Evolutionary conservation across 2,113 vertebrate species (phyloP), one percentile per base, ranked within the genome.

Genomic region (Entelurus aequoreus): DNA sequence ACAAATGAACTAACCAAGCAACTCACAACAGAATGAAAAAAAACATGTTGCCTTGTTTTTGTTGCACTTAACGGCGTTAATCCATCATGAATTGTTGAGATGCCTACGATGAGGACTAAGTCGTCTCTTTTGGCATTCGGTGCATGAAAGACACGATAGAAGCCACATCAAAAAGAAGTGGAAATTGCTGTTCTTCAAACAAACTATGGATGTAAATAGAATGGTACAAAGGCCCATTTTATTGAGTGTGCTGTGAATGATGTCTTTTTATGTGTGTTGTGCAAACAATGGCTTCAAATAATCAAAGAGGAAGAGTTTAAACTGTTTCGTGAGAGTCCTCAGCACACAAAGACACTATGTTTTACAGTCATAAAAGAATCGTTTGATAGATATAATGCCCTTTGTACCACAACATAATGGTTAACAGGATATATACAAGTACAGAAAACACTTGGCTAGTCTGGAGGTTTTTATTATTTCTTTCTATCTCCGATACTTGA

Each of bases 141-240:
- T 53, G 67, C 66, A 72, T 78, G 63, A 77, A 80, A 80, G 72
- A 57, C 7, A 66, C 64, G 50, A 40, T 19, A 48, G 52, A 36
- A 63, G 60, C 69, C 69, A 79, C 77, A 81, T 82, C 66, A 78
- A 69, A 64, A 78, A 75, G 67, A 65, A 53, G 42, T 53, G 65
- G 21, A 66, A 69, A 65, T 65, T 57, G 57, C 50, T 74, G 62
- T 64, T 77, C 65, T 62, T 51, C 74, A 81, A 83, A 79, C 80
- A 78, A 47, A 55, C 38, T 68, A 51, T 68, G 77, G 65, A 60
- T 40, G 11, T 48, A 76, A 76, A 72, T 16, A 59, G 67, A 55
- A 52, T 46, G 61, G 50, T 9, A 79, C 79, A 82, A 82, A 74
- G 66, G 69, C 71, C 48, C 14, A 57, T 75, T 80, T 78, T 68